These are phyloP conservation scores for Rhyacophila evoluta DNA, from an alignment of 2,888 invertebrate genomes.

Conservation along the genomic window DNA sequence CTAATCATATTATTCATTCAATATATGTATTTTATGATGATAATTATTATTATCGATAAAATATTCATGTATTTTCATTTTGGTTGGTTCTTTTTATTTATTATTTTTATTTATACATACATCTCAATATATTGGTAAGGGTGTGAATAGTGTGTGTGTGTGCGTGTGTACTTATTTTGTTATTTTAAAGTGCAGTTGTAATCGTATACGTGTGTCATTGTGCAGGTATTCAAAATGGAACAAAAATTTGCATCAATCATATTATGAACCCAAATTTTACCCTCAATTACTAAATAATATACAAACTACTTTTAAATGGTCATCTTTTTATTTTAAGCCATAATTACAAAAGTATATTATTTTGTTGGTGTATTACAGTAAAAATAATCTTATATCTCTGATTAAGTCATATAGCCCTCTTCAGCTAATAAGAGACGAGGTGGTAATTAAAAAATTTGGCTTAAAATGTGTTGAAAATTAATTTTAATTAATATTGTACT, in stretches of 20 bases:
- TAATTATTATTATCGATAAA: not conserved
- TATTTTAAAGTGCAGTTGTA: conserved; percentile 25
- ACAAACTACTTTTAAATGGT: no score
- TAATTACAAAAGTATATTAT: no score
- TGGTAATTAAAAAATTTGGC: no score
- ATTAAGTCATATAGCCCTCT: no score
- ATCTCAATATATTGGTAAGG: conserved; percentile 2
- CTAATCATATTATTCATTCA: not conserved
- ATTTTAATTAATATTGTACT: no score
- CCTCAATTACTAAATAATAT: no score
- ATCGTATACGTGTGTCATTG: conserved; percentile 17
- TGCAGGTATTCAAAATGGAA: conserved; percentile 22
- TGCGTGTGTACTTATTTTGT: conserved; percentile 37
- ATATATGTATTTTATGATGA: not conserved
- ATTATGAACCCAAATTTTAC: not conserved
- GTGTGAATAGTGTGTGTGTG: conserved; percentile 31
- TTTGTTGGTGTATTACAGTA: no score
- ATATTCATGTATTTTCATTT: not conserved
- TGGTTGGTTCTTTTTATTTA: not conserved
- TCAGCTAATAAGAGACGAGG: no score
- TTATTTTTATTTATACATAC: conserved; percentile 5
- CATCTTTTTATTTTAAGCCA: no score
- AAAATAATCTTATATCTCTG: no score
- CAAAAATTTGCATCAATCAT: not conserved
- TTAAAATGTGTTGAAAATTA: no score